Evolutionary conservation across 2,113 vertebrate species (phyloP).

Genomic region (Lycaon pictus): DNA sequence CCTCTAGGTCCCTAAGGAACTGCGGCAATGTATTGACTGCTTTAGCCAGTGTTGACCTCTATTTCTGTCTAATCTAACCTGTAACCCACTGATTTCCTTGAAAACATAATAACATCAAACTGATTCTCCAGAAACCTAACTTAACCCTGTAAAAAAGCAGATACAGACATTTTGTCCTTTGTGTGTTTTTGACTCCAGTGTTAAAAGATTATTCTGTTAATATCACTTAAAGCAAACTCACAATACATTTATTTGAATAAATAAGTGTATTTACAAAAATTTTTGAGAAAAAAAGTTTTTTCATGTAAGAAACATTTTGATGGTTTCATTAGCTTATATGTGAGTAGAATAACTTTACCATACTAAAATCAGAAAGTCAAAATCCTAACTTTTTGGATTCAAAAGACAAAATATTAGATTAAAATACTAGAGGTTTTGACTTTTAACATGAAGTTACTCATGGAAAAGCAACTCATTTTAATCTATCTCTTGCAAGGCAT

Average conservation of each 20-base stretch:
- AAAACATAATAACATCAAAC: neutral
- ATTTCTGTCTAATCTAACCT: neutral
- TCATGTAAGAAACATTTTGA: neutral
- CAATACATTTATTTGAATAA: neutral
- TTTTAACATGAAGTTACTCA: neutral
- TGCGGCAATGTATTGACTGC: neutral
- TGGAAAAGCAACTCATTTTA: neutral
- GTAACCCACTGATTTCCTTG: neutral
- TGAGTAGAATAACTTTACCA: neutral
- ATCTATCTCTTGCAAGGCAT: neutral
- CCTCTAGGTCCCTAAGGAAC: neutral
- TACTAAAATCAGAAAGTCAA: neutral
- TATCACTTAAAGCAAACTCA: neutral
- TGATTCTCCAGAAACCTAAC: neutral
- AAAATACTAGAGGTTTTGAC: neutral
- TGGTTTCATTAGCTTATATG: neutral
- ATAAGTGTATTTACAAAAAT: neutral
- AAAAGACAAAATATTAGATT: neutral
- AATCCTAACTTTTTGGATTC: neutral
- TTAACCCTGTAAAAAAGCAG: neutral
- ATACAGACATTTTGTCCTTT: neutral
- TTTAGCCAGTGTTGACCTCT: neutral
- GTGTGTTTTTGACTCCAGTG: neutral
- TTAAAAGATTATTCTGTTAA: neutral
- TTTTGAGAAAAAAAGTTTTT: neutral